Base-by-base conservation (phyloP, 2,113 vertebrate genomes). In the Sciurus niger region DNA sequence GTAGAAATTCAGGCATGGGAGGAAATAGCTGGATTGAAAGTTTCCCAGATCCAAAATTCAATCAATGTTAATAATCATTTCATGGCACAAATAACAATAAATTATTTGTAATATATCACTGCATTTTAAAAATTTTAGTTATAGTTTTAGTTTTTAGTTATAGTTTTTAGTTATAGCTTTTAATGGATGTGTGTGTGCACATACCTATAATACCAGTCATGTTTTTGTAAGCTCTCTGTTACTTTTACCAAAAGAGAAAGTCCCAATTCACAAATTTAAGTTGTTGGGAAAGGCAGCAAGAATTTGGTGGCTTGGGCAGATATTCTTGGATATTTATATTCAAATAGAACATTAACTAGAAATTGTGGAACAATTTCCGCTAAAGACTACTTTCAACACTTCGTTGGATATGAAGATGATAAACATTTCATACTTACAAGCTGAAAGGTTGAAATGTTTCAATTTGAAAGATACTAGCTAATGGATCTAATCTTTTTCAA, bases 341-440 rank as follows among this genome's bases (percentile, higher is more conserved):
- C 20, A 25, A 51, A 51, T 34, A 87, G 55, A 93, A 88, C 4
- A 79, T 67, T 96, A 86, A 79, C 55, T 90, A 90, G 63, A 96
- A 88, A 93, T 91, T 93, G 82, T 88, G 18, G 51, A 93, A 53
- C 93, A 18, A 70, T 88, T 88, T 84, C 84, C 46, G 60, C 25
- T 84, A 76, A 80, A 80, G 43, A 78, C 73, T 55, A 70, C 65
- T 94, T 87, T 93, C 34, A 91, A 60, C 55, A 91, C 34, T 90
- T 93, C 24, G 87, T 84, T 17, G 51, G 22, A 84, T 46, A 87
- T 12, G 48, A 93, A 90, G 30, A 82, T 83, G 46, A 67, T 83
- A 91, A 93, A 48, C 30, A 95, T 91, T 96, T 91, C 76, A 95
- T 24, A 84, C 58, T 63, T 87, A 78, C 67, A 84, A 87, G 28